phyloP scores from a whole-genome alignment of 1,140 invertebrate species.

The Dreissena polymorpha region DNA sequence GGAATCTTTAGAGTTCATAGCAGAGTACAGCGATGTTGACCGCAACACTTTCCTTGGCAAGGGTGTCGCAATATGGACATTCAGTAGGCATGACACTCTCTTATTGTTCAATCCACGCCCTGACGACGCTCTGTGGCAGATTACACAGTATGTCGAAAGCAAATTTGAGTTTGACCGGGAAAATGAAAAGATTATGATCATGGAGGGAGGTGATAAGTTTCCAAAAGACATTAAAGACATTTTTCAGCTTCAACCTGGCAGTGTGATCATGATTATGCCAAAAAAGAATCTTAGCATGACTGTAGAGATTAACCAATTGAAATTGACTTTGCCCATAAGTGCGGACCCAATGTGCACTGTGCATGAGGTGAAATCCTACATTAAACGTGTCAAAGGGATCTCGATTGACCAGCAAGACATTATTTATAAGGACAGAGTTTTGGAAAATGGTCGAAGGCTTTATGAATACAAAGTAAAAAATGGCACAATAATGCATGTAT shows the following conservation, averaged over 20 bases:
- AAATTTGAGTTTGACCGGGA: conserved; percentile 60
- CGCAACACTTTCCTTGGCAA: conserved; percentile 59
- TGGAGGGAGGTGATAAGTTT: conserved; percentile 56
- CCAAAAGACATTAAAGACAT: conserved; percentile 63
- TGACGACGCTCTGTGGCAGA: conserved; percentile 60
- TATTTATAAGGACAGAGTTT: conserved; percentile 64
- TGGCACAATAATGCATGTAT: conserved; percentile 64
- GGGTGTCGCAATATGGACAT: conserved; percentile 91
- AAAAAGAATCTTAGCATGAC: conserved; percentile 58
- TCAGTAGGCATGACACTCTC: conserved; percentile 88
- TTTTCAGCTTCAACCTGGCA: conserved; percentile 59
- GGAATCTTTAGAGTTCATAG: conserved; percentile 43
- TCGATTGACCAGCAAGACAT: conserved; percentile 69
- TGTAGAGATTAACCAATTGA: conserved; percentile 69
- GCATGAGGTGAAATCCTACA: conserved; percentile 62
- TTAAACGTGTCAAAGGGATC: conserved; percentile 68
- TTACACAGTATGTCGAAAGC: conserved; percentile 66
- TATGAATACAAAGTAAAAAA: conserved; percentile 67
- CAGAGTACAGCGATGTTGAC: conserved; percentile 57
- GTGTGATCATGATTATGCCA: conserved; percentile 69
- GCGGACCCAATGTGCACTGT: conserved; percentile 65
- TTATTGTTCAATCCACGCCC: conserved; percentile 85
- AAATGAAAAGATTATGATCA: conserved; percentile 67
- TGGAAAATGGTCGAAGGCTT: conserved; percentile 68
- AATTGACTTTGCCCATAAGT: conserved; percentile 64